A percentile compares a stretch with the other conserved stretches of the same genome.
Conservation (phyloP, 2,888 invertebrate species). For the Hypomecis punctinalis region DNA sequence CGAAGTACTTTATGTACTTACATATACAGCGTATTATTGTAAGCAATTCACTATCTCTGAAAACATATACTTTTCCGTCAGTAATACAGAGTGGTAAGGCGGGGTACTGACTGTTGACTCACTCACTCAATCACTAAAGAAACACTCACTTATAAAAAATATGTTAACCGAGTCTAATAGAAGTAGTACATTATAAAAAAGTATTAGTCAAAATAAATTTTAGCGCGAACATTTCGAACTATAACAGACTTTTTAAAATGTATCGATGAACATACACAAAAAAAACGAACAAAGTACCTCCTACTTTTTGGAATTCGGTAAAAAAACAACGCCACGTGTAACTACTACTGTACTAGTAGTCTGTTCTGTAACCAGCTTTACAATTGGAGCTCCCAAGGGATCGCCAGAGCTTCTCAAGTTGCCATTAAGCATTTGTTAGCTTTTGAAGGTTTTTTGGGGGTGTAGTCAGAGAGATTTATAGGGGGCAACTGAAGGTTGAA, state of each 20-base stretch:
- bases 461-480: constrained; percentile 23
- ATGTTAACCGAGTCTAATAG: too few species aligned
- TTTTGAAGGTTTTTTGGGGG: constrained; percentile 22
- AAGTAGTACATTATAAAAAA: too few species aligned
- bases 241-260: too few species aligned
- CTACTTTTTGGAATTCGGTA: too few species aligned
- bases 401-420: constrained; percentile 21
- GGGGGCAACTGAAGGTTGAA: constrained; percentile 17
- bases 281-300: too few species aligned
- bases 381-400: constrained; percentile 8
- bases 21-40: constrained; percentile 3
- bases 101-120: neutral
- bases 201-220: too few species aligned
- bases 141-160: too few species aligned
- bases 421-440: constrained; percentile 30
- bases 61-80: constrained; percentile 11
- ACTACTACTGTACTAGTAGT: neutral
- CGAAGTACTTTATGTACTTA: constrained; percentile 5
- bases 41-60: constrained; percentile 13
- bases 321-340: neutral
- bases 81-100: constrained; percentile 5
- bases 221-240: too few species aligned
- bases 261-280: too few species aligned
- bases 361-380: neutral
- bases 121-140: too few species aligned